These are phyloP conservation scores for Ictidomys tridecemlineatus DNA, from an alignment of 2,113 vertebrate genomes.

Conservation along the genomic window DNA sequence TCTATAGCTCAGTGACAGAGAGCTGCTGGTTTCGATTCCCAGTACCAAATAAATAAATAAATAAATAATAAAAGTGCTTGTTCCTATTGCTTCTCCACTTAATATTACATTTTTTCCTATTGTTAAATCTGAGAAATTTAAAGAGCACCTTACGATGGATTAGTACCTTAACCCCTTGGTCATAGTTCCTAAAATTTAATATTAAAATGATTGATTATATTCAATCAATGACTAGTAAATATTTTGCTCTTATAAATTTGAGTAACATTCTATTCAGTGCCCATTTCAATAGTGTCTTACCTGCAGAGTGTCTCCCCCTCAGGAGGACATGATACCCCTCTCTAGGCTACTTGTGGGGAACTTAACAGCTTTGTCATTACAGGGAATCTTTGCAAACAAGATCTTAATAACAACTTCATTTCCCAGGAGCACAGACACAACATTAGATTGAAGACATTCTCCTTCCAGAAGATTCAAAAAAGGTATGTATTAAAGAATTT, in stretches of 20 bases:
- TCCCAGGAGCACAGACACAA: background rate
- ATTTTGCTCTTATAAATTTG: background rate
- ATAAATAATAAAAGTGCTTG: background rate
- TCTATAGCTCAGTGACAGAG: no score
- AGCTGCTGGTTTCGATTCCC: no score
- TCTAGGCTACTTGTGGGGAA: background rate
- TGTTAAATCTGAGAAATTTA: background rate
- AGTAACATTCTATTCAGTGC: background rate
- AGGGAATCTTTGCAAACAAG: background rate
- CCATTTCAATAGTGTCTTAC: background rate
- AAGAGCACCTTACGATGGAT: background rate
- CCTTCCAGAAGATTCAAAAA: background rate
- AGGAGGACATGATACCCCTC: background rate
- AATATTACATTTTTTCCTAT: background rate
- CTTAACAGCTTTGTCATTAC: background rate
- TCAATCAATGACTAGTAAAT: background rate
- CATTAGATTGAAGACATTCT: background rate
- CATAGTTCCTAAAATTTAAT: background rate
- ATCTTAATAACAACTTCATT: no score
- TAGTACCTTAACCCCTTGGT: background rate
- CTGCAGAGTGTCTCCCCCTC: background rate
- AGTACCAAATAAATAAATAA: background rate
- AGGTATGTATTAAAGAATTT: no score
- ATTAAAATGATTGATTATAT: background rate
- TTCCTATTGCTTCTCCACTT: background rate